These are phyloP conservation scores for Oxytorus armatus DNA, from an alignment of 2,888 invertebrate species.

Conservation along the genomic window DNA sequence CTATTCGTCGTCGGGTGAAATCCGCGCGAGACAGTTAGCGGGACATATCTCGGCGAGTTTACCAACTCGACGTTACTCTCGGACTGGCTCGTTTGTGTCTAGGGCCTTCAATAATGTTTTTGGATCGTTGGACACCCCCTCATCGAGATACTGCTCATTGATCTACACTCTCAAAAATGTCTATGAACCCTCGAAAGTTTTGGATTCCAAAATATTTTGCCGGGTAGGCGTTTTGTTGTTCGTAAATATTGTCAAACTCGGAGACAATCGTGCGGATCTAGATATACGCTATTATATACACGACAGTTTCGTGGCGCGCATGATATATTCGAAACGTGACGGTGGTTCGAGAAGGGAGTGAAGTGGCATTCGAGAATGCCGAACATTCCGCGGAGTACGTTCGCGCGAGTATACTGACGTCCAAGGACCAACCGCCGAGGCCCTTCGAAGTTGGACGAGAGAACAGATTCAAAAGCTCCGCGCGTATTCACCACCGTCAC, in stretches of 20 bases:
- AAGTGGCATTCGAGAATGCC: constrained; percentile 51
- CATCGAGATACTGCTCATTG: neutral
- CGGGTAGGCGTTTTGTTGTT: neutral
- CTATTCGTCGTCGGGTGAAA: constrained; percentile 21
- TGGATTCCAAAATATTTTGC: neutral
- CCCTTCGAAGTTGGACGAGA: constrained; percentile 66
- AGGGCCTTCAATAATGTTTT: neutral
- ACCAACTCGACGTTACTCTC: neutral
- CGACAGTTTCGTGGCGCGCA: constrained; percentile 33
- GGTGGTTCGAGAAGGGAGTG: constrained; percentile 7
- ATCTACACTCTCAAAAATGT: neutral
- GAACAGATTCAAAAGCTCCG: constrained; percentile 61
- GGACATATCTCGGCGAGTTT: constrained; percentile 4
- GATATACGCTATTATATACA: neutral
- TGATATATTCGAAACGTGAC: constrained; percentile 39
- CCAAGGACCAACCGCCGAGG: constrained; percentile 67
- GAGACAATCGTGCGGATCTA: neutral
- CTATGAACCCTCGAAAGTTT: too few species aligned
- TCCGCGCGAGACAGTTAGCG: constrained; percentile 1
- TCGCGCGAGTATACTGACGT: constrained; percentile 41
- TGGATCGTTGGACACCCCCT: constrained; percentile 6
- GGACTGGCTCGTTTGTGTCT: neutral
- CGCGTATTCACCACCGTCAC: too few species aligned
- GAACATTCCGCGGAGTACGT: constrained; percentile 54
- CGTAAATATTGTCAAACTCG: neutral